Evolutionary conservation across 2,797 vertebrate species (phyloP).

Genomic region (Danio jaintianensis): DNA sequence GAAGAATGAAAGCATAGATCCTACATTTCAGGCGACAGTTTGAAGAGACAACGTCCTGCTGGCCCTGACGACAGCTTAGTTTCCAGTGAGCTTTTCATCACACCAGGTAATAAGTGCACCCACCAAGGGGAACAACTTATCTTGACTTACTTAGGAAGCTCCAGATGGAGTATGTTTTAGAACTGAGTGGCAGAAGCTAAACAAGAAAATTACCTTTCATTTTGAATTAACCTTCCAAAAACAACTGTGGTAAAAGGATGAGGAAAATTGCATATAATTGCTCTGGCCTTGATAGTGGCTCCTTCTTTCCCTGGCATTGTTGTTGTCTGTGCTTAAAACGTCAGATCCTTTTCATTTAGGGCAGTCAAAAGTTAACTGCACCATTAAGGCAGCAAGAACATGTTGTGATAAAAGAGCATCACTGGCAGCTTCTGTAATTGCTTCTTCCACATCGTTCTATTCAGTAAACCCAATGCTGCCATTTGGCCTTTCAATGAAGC

Average conservation of each 20-base stretch:
- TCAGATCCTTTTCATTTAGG: conserved; percentile 61
- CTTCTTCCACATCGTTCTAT: conserved; percentile 61
- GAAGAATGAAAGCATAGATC: not conserved
- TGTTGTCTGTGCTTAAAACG: conserved; percentile 40
- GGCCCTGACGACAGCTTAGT: conserved; percentile 40
- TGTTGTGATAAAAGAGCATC: conserved; percentile 61
- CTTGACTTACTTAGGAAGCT: conserved; percentile 35
- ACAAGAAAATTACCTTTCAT: conserved; percentile 48
- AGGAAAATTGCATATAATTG: conserved; percentile 39
- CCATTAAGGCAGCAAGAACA: conserved; percentile 56
- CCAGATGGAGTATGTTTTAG: conserved; percentile 20
- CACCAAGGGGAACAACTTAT: conserved; percentile 19
- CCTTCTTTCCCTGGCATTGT: conserved; percentile 46
- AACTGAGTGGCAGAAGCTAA: conserved; percentile 35
- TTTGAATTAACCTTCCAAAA: not conserved
- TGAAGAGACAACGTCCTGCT: conserved; percentile 37
- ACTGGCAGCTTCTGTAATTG: conserved; percentile 67
- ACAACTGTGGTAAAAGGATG: conserved; percentile 5
- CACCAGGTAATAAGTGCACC: conserved; percentile 50
- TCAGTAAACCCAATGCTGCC: conserved; percentile 58
- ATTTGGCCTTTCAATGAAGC: conserved; percentile 63
- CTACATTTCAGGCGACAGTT: not conserved
- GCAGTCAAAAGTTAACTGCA: conserved; percentile 60
- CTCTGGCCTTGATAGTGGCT: conserved; percentile 48
- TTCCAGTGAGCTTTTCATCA: conserved; percentile 46